Evolutionary conservation across 92 coral and sea anemone species (phyloP), one percentile per base, ranked within the genome.

Genomic region (Porites rus): DNA sequence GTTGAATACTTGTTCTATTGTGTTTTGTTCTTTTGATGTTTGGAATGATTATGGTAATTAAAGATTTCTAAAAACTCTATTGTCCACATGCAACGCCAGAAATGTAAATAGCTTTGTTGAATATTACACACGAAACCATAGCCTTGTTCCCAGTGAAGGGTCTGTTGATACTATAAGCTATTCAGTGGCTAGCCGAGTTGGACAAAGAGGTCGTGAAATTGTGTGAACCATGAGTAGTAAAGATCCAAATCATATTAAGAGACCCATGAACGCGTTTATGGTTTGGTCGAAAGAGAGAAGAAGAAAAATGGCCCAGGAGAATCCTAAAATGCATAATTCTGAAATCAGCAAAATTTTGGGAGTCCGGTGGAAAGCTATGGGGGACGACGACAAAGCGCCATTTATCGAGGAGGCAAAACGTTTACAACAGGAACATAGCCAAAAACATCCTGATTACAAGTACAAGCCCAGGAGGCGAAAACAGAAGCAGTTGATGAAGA

Each of bases 261-360:
- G 99, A 66, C 99, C 99, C 66, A 97, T 97, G 99, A 97, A 97
- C 80, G 99, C 99, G 0, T 97, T 97, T 74, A 97, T 97, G 99
- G 99, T 97, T 8, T 97, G 99, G 99, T 94, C 98, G 1, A 90
- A 95, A 76, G 96, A 94, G 65, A 90, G 86, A 87, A 73, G 99
- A 24, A 90, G 93, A 69, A 86, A 83, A 69, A 93, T 94, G 92
- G 96, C 99, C 5, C 93, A 93, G 64, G 98, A 95, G 74, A 88
- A 93, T 38, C 99, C 99, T 65, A 85, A 97, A 91, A 96, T 97
- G 96, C 99, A 97, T 79, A 97, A 97, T 75, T 97, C 99, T 1
- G 98, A 97, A 89, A 97, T 97, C 63, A 95, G 98, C 88, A 97
- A 97, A 87, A 93, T 96, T 76, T 80, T 97, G 82, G 99, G 99